These are phyloP conservation scores for Squalus acanthias DNA, from an alignment of 2,797 vertebrate species.

Conservation along the genomic window DNA sequence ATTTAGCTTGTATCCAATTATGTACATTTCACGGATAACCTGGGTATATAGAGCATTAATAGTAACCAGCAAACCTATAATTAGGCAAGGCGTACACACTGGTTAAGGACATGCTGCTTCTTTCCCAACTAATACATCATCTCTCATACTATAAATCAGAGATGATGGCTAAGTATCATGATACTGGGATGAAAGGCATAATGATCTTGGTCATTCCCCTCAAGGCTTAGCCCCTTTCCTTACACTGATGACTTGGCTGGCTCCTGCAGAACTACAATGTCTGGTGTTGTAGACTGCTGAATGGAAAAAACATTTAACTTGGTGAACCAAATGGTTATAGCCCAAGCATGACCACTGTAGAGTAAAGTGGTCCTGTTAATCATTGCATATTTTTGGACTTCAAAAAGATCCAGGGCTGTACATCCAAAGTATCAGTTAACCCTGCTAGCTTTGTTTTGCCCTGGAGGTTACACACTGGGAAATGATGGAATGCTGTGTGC, in stretches of 20 bases:
- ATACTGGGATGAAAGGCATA: neutral
- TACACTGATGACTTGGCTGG: neutral
- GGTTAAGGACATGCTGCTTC: neutral
- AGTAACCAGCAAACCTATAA: neutral
- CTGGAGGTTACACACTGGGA: neutral
- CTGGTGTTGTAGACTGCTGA: neutral
- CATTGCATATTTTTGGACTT: neutral
- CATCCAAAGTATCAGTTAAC: neutral
- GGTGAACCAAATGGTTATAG: neutral
- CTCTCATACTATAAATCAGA: neutral
- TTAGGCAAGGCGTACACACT: neutral
- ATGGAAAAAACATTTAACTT: constrained; percentile 5
- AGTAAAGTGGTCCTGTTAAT: neutral
- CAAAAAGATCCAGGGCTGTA: neutral
- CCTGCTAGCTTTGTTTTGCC: neutral
- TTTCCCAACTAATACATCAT: neutral
- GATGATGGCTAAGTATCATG: neutral
- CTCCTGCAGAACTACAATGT: neutral
- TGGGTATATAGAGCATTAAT: neutral
- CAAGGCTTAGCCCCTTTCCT: neutral
- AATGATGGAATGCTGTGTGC: neutral
- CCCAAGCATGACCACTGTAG: neutral
- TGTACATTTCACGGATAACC: neutral
- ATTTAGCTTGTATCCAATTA: neutral
- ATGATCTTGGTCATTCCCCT: neutral